Evolutionary conservation across 2,797 vertebrate genomes (phyloP).

Genomic region (Semaprochilodus insignis): DNA sequence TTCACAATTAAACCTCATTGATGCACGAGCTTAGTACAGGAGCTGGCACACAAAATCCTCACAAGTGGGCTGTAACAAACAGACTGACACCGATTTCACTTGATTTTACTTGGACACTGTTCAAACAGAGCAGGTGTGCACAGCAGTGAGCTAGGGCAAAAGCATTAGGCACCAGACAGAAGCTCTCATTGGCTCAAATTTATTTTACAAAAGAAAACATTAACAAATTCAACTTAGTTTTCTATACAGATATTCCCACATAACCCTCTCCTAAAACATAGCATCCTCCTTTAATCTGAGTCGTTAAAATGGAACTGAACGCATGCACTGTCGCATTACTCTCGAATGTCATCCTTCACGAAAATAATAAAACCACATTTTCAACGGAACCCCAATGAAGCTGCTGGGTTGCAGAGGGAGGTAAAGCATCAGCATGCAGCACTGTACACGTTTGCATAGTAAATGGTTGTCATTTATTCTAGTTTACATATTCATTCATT

Average conservation of each 20-base stretch:
- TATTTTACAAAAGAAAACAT: constrained; percentile 85
- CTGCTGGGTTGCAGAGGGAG: constrained; percentile 82
- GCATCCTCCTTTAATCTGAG: constrained; percentile 69
- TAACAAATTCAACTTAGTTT: constrained; percentile 77
- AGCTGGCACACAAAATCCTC: constrained; percentile 3
- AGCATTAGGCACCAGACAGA: neutral
- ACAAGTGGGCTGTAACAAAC: constrained; percentile 1
- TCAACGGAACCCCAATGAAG: constrained; percentile 76
- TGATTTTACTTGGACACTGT: neutral
- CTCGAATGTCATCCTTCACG: constrained; percentile 81
- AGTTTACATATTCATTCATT: constrained; percentile 17
- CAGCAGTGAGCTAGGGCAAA: neutral
- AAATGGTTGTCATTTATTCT: constrained; percentile 67
- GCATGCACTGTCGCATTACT: constrained; percentile 85
- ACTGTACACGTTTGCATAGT: constrained; percentile 91
- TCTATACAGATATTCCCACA: constrained; percentile 79
- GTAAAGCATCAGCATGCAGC: constrained; percentile 84
- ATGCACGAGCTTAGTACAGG: constrained; percentile 16
- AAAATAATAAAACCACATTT: constrained; percentile 84
- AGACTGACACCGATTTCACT: neutral
- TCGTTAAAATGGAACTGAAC: constrained; percentile 79
- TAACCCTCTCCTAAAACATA: constrained; percentile 74
- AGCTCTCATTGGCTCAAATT: constrained; percentile 72
- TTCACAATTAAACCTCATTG: neutral
- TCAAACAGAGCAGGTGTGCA: constrained; percentile 20